A percentile compares a stretch with the other conserved stretches of the same genome.
phyloP scores from a whole-genome alignment of 2,797 vertebrate species.

The Galago senegalensis region DNA sequence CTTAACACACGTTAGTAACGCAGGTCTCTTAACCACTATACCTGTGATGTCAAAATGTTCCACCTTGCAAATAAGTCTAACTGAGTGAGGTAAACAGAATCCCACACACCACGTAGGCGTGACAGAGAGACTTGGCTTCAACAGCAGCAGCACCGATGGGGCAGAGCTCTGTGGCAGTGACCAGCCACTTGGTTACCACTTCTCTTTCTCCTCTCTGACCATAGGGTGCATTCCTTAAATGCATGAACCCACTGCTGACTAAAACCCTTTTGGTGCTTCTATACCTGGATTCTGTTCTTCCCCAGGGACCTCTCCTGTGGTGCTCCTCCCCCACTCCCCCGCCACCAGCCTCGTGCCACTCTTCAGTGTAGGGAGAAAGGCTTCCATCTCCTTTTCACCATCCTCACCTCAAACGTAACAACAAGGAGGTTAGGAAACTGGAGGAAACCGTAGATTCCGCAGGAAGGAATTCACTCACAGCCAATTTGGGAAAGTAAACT shows the following conservation, averaged over 20 bases:
- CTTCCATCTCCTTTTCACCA: not conserved
- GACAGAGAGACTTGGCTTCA: not conserved
- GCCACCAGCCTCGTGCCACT: too few relatives aligned
- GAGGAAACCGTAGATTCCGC: not conserved
- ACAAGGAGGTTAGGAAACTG: not conserved
- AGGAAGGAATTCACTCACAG: not conserved
- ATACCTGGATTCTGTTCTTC: not conserved
- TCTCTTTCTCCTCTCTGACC: not conserved
- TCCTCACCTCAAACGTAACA: not conserved
- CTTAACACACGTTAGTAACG: too few relatives aligned
- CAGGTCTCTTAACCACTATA: not conserved
- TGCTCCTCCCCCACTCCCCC: rapidly evolving
- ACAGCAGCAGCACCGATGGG: not conserved
- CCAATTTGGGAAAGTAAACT: not conserved
- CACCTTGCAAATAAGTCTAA: not conserved
- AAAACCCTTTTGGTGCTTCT: not conserved
- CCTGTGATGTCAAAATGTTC: not conserved
- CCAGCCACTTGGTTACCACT: not conserved
- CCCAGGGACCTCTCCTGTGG: too few relatives aligned
- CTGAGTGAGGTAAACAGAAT: not conserved
- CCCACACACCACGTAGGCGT: not conserved
- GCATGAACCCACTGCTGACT: not conserved
- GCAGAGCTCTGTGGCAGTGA: not conserved
- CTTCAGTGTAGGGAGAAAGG: not conserved
- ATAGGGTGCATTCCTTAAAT: not conserved